Conservation (phyloP, 2,797 vertebrate species). For the Typhlichthys eigenmanni region DNA sequence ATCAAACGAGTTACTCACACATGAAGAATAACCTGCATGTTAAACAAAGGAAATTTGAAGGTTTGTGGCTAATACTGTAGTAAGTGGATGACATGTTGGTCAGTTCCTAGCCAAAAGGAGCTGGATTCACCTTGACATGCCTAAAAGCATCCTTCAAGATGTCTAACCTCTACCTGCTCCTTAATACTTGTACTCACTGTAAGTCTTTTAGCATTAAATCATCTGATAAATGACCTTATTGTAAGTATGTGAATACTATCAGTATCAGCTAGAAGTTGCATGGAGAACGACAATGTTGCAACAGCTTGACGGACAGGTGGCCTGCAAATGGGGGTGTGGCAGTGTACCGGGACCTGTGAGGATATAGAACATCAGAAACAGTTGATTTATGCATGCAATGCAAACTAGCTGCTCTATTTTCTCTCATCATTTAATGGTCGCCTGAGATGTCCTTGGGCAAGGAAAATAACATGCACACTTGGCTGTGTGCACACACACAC, state of each 20-base stretch:
- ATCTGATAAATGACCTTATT: no score
- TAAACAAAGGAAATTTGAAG: no score
- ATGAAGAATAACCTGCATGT: no score
- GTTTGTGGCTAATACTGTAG: no score
- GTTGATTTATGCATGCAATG: constrained; percentile 63
- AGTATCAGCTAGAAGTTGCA: neutral
- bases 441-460: constrained; percentile 56
- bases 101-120: no score
- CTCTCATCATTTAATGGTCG: constrained; percentile 48
- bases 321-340: neutral
- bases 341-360: constrained; percentile 12
- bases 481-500: neutral
- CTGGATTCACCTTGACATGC: no score
- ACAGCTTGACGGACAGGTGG: constrained; percentile 19
- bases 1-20: no score
- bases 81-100: no score
- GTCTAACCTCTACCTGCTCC: no score
- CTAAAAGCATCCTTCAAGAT: no score
- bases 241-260: constrained; percentile 1
- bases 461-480: constrained; percentile 27
- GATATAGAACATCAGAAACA: constrained; percentile 43
- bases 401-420: constrained; percentile 56
- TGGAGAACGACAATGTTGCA: neutral
- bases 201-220: no score
- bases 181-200: no score